A percentile compares a stretch with the other conserved stretches of the same genome.
Conservation (phyloP, 2,113 vertebrate species). For the Thamnophis sirtalis region DNA sequence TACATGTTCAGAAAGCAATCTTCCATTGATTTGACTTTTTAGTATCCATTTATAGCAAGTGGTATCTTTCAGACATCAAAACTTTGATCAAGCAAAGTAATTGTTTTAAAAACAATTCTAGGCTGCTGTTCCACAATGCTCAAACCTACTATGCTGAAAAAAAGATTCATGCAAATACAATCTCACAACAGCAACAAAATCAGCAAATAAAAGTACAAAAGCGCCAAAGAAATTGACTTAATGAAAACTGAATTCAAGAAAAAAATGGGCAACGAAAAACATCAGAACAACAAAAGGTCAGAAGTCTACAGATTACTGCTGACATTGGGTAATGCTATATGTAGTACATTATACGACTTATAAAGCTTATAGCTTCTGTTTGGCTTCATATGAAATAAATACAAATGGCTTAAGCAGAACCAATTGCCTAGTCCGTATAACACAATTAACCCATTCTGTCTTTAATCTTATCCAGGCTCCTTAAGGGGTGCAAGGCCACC, state of each 20-base stretch:
- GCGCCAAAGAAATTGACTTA: neutral
- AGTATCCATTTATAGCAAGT: neutral
- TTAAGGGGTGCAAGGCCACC: neutral
- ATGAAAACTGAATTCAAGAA: neutral
- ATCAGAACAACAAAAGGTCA: neutral
- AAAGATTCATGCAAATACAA: neutral
- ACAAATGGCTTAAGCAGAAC: neutral
- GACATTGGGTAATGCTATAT: neutral
- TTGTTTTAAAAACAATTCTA: neutral
- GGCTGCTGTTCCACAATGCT: neutral
- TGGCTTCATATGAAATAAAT: neutral
- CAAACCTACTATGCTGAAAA: neutral
- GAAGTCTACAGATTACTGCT: neutral
- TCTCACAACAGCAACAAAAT: neutral
- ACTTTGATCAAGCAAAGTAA: neutral
- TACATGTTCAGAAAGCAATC: neutral
- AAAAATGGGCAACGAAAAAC: neutral
- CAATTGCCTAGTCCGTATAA: neutral
- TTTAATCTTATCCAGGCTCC: neutral
- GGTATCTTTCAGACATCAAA: neutral
- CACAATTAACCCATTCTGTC: neutral
- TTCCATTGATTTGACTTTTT: neutral
- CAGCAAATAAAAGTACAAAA: neutral
- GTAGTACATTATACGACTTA: neutral
- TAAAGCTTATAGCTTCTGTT: neutral